Evolutionary conservation across 2,113 vertebrate species (phyloP).

Genomic region (Zosterops japonicus): DNA sequence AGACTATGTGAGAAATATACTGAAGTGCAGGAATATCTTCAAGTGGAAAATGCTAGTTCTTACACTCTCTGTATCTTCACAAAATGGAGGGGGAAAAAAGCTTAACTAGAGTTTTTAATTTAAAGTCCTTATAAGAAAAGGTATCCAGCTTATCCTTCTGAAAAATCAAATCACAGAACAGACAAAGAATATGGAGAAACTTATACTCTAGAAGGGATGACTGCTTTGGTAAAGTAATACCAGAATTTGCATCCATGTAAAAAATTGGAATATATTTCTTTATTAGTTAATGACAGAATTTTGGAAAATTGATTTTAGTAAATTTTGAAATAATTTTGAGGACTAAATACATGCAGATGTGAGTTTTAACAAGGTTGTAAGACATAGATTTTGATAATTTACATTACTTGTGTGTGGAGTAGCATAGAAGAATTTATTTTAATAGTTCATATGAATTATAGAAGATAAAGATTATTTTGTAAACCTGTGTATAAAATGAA

Average conservation of each 20-base stretch:
- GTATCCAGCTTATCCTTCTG: neutral
- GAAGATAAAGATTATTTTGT: neutral
- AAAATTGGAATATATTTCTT: neutral
- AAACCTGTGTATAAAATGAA: neutral
- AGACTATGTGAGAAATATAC: neutral
- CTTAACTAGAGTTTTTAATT: neutral
- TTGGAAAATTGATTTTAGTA: neutral
- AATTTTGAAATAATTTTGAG: neutral
- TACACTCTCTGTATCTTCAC: neutral
- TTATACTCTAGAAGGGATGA: neutral
- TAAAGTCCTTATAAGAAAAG: neutral
- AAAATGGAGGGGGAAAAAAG: fast-evolving
- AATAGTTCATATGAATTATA: neutral
- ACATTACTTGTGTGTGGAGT: neutral
- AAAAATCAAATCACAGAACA: neutral
- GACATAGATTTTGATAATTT: neutral
- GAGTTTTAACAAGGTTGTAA: neutral
- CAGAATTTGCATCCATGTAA: neutral
- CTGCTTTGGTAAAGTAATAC: neutral
- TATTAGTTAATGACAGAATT: neutral
- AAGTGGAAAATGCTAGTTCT: neutral
- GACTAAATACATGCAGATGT: neutral
- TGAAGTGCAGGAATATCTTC: neutral
- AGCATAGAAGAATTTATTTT: neutral
- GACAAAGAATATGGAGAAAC: neutral